Base-by-base conservation (phyloP, 2,888 invertebrate species). In the Phaedon cochleariae region DNA sequence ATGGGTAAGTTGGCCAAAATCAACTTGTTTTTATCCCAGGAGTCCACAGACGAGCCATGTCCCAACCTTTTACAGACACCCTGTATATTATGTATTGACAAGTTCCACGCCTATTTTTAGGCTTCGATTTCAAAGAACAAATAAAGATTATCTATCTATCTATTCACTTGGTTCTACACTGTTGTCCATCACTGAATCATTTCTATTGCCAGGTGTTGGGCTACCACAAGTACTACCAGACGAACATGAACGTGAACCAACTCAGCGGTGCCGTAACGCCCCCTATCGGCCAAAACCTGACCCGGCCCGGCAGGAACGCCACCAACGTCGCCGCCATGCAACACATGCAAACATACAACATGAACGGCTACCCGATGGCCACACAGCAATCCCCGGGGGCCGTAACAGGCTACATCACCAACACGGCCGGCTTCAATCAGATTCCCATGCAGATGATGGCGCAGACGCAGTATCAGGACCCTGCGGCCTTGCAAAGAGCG, bases 401-500 rank as follows among this genome's bases (percentile, higher is more conserved):
- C 10, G 83, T 84, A n/a, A 86, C 88, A 17, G 86, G 88, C 5
- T 91, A 91, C 74, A 90, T 91, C 75, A 85, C 88, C 31, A 88
- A 89, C 72, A 86, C 88, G 1, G 86, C 89, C 0, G 88, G 90
- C 15, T 94, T 94, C 83, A 91, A 91, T 77, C 88, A 90, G 62
- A 88, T 90, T 57, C 93, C 94, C 82, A 90, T 92, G 83, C 90
- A 90, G 81, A 90, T 92, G 88, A 92, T 92, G 89, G 84, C 87
- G 10, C 90, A 92, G 79, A 83, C 89, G 15, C 90, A 91, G 79
- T 90, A 90, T 75, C 90, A 90, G 77, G 90, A 90, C 79, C 89
- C 91, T 59, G 85, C 88, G 69, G 86, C 87, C 3, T 83, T 87
- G 64, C 89, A 88, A 77, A 80, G 88, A 59, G 87, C 86, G 1